A percentile compares a stretch with the other conserved stretches of the same genome.
phyloP scores from a whole-genome alignment of 2,113 vertebrate species.

The Haliaeetus leucogaster region DNA sequence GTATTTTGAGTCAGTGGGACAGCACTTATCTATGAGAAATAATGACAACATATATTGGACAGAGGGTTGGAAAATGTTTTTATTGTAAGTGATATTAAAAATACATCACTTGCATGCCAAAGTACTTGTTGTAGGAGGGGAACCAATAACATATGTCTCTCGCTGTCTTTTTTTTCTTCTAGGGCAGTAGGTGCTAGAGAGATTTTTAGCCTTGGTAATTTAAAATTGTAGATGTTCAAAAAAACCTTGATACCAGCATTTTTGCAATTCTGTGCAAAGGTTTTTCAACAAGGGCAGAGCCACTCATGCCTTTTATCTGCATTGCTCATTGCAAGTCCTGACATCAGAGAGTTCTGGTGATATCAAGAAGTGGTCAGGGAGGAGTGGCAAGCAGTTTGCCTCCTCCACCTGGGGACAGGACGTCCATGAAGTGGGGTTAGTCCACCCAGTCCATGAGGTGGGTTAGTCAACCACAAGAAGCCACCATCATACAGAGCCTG shows the following conservation, averaged over 20 bases:
- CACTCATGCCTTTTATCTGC: neutral
- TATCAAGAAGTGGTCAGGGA: neutral
- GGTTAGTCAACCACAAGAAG: neutral
- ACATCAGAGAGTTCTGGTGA: neutral
- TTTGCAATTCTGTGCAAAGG: neutral
- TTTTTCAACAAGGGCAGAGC: neutral
- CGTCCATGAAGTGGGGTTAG: neutral
- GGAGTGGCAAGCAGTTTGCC: neutral
- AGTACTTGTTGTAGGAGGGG: neutral
- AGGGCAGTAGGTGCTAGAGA: neutral
- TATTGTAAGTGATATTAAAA: neutral
- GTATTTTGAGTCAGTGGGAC: neutral
- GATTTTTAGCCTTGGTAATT: neutral
- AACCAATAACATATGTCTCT: neutral
- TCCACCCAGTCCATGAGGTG: neutral
- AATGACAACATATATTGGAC: neutral
- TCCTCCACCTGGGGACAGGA: neutral
- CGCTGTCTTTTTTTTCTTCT: neutral
- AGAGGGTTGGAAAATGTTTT: neutral
- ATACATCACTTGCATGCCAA: neutral
- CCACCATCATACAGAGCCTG: fast-evolving
- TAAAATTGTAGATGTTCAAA: neutral
- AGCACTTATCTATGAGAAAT: neutral
- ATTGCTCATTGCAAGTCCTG: neutral
- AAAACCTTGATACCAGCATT: neutral